Conservation (phyloP, 2,113 vertebrate species). For the Ornithorhynchus anatinus region DNA sequence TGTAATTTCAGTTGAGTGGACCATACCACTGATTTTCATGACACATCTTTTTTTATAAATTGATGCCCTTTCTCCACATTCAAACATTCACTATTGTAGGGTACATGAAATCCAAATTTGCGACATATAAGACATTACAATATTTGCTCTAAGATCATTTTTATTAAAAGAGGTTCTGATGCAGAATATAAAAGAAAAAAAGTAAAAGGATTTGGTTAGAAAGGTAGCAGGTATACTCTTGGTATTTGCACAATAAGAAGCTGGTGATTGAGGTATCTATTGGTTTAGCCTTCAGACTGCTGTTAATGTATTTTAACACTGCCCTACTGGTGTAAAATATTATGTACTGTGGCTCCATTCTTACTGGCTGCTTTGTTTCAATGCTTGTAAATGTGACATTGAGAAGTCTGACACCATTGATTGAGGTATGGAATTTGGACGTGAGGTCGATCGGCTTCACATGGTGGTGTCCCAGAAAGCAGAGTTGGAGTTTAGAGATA, state of each 20-base stretch:
- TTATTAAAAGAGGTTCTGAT: conserved; percentile 43
- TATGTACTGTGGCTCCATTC: conserved; percentile 32
- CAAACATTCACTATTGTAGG: background rate
- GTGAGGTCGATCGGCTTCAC: background rate
- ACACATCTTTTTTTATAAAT: background rate
- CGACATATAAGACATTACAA: conserved; percentile 52
- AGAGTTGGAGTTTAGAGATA: conserved; percentile 16
- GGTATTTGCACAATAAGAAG: conserved; percentile 21
- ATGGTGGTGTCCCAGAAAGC: conserved; percentile 5
- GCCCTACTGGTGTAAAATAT: conserved; percentile 31
- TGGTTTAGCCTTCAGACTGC: conserved; percentile 39
- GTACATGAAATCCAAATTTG: conserved; percentile 29
- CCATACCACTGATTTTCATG: background rate
- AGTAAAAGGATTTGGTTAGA: conserved; percentile 6
- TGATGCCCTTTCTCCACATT: background rate
- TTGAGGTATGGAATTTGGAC: background rate
- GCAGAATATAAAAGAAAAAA: conserved; percentile 60
- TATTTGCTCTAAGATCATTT: conserved; percentile 39
- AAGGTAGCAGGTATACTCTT: background rate
- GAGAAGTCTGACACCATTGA: background rate
- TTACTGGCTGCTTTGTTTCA: background rate
- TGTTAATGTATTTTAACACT: conserved; percentile 19
- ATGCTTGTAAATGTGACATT: background rate
- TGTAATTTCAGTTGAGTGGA: background rate
- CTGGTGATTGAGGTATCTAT: conserved; percentile 39